Evolutionary conservation across 1,140 invertebrate genomes (phyloP).

Genomic region (Palaemon carinicauda): DNA sequence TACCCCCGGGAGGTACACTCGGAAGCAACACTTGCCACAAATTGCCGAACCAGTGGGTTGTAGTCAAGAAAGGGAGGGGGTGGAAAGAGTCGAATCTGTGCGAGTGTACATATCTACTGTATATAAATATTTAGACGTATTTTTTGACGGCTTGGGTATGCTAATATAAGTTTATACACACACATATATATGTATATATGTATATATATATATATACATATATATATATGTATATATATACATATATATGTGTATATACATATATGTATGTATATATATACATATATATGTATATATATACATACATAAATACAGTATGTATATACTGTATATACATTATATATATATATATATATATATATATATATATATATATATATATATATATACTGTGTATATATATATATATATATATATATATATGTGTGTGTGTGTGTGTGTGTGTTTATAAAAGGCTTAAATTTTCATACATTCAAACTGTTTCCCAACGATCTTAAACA

Average conservation of each 20-base stretch:
- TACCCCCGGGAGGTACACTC: too few species aligned
- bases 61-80: too few species aligned
- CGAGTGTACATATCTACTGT: too few species aligned
- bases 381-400: neutral
- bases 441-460: too few species aligned
- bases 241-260: neutral
- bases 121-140: too few species aligned
- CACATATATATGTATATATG: neutral
- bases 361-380: neutral
- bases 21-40: too few species aligned
- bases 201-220: neutral
- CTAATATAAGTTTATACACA: neutral
- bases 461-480: too few species aligned
- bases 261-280: neutral
- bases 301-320: neutral
- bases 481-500: too few species aligned
- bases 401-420: neutral
- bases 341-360: neutral
- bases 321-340: neutral
- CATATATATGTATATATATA: neutral
- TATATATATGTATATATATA: conserved; percentile 3
- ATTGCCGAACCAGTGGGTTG: too few species aligned
- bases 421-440: too few species aligned
- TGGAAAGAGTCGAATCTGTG: too few species aligned
- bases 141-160: too few species aligned